Base-by-base conservation (phyloP, 2,888 invertebrate genomes). In the Latrodectus hesperus region DNA sequence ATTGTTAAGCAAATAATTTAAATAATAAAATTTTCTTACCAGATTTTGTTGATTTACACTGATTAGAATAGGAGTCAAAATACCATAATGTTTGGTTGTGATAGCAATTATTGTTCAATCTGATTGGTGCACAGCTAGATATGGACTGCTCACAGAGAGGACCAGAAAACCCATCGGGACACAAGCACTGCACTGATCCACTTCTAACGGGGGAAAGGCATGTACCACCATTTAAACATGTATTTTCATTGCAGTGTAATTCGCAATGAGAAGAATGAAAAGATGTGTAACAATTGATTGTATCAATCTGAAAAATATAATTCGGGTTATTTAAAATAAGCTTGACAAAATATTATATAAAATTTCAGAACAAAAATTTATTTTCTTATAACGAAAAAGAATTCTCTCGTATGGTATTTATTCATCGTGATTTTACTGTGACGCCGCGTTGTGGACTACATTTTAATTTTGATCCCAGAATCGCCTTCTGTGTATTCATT, bases 151-250 rank as follows among this genome's bases (percentile, higher is more conserved):
- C 83, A 53, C 88, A 88, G 5, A 88, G 16, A 16, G 79, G 83
- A 4, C 88, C 88, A 10, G 75, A 71, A 65, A 79, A 83, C 22
- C 83, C 83, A 64, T 79, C 64, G 0, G 88, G 88, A 51, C 88
- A 88, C 38, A 14, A 70, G 52, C 88, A 88, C 52, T 87, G 86
- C 1, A 88, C 79, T 2, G 83, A 88, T 73, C 83, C 22, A 6
- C 68, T 72, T 9, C 55, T 16, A 9, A 55, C 17, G 10, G 68
- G 60, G 22, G 26, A 16, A 6, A 64, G 12, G 17, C 88, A 88
- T 9, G 26, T 26, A 1, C 88, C 88, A n/a, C 88, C 88, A 53
- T 88, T 88, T 38, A 79, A 71, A 16, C 88, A 88, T 1, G 83
- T 77, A 52, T 79, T 82, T 65, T 76, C 77, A 52, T 67, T 81